phyloP scores from a whole-genome alignment of 2,888 invertebrate species.

The Subacronicta megacephala region DNA sequence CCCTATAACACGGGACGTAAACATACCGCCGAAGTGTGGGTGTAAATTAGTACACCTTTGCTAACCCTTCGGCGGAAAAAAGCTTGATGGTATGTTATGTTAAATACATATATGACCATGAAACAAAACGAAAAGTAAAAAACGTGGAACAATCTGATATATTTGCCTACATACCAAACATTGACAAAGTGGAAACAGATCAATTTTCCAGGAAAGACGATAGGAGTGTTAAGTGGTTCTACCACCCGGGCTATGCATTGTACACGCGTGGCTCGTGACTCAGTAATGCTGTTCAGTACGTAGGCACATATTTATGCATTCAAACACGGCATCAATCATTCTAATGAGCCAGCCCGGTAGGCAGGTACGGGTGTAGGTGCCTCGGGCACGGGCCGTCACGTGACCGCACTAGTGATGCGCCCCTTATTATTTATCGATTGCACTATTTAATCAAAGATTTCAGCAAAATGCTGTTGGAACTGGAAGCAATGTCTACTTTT shows the following conservation, averaged over 20 bases:
- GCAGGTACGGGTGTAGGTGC: constrained; percentile 64
- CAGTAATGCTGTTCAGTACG: constrained; percentile 63
- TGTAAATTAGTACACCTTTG: no score
- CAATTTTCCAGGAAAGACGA: constrained; percentile 31
- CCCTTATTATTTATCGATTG: constrained; percentile 61
- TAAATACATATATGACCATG: no score
- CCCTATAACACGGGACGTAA: no score
- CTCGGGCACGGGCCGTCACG: constrained; percentile 69
- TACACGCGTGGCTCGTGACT: constrained; percentile 77
- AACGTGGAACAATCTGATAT: not conserved
- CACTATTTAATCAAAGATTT: no score
- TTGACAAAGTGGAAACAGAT: not conserved
- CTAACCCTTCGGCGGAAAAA: no score
- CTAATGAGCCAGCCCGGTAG: constrained; percentile 82
- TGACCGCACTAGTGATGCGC: constrained; percentile 70
- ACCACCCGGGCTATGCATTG: constrained; percentile 57
- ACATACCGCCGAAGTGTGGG: no score
- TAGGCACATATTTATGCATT: constrained; percentile 82
- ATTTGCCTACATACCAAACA: not conserved
- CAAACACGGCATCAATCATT: constrained; percentile 87
- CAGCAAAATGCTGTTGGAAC: no score
- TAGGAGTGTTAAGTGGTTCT: constrained; percentile 29
- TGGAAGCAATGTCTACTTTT: no score
- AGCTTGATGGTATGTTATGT: no score
- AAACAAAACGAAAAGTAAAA: not conserved